Conservation (phyloP, 2,888 invertebrate species). For the Metalampra italica region DNA sequence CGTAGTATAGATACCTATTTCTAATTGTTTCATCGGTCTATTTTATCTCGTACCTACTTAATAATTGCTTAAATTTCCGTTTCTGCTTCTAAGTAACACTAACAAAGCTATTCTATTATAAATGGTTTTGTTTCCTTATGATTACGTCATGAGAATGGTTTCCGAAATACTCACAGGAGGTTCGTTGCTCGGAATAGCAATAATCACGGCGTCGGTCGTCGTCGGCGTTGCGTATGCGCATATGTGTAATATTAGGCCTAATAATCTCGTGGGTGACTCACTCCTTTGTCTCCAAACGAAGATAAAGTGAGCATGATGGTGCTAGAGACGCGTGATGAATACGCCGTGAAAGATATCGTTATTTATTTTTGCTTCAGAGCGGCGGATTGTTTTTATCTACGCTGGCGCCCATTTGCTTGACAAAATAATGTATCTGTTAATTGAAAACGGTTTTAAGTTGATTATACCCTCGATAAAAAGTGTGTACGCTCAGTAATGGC, state of each 20-base stretch:
- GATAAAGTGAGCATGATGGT: constrained; percentile 29
- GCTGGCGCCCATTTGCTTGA: neutral
- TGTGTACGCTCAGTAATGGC: constrained; percentile 50
- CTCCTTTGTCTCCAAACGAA: constrained; percentile 49
- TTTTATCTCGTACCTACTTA: neutral
- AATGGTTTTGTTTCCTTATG: constrained; percentile 21
- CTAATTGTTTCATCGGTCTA: neutral
- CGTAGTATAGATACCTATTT: neutral
- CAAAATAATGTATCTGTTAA: neutral
- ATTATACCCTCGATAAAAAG: constrained; percentile 47
- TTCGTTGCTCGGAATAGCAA: constrained; percentile 44
- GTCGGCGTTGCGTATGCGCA: constrained; percentile 30
- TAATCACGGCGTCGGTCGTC: constrained; percentile 18
- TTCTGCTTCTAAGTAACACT: neutral
- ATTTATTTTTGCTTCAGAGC: neutral
- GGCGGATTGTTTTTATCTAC: neutral
- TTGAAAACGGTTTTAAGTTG: constrained; percentile 19
- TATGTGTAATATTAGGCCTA: constrained; percentile 52
- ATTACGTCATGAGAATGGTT: constrained; percentile 35
- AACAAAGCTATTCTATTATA: neutral
- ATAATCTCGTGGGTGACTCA: constrained; percentile 63
- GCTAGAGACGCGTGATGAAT: constrained; percentile 29
- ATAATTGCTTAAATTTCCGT: neutral
- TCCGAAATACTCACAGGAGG: constrained; percentile 30
- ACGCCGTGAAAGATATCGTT: constrained; percentile 19